Evolutionary conservation across 1,140 invertebrate species (phyloP).

Genomic region (Formica selysi): DNA sequence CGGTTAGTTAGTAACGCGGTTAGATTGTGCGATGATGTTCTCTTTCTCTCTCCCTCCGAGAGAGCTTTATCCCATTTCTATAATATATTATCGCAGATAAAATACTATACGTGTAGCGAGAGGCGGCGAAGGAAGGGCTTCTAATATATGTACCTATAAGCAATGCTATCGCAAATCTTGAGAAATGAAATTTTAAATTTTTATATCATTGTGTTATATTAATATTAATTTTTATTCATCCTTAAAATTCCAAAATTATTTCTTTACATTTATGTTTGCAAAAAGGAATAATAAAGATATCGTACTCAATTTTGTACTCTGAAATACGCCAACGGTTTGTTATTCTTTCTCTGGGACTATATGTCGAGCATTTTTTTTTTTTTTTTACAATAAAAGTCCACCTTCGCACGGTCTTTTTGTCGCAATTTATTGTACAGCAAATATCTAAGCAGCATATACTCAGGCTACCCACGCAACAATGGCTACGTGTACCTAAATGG

Average conservation of each 20-base stretch:
- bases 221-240: slow-evolving; percentile 36
- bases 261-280: not conserved
- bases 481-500: slow-evolving; percentile 2
- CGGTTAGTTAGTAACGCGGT: slow-evolving; percentile 24
- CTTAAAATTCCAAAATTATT: not conserved
- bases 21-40: slow-evolving; percentile 3
- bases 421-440: slow-evolving; percentile 35
- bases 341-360: not conserved
- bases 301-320: not conserved
- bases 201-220: slow-evolving; percentile 10
- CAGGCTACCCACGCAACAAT: not conserved
- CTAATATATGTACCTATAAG: not conserved
- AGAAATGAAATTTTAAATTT: slow-evolving; percentile 5
- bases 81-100: not conserved
- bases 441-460: not conserved
- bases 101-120: not conserved
- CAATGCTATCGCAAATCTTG: slow-evolving; percentile 7
- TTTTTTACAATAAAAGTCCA: not conserved
- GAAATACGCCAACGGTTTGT: not conserved
- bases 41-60: not conserved
- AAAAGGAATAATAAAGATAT: not conserved
- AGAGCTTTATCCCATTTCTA: not conserved
- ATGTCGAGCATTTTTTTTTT: not conserved
- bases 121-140: not conserved
- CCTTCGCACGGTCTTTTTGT: not conserved